These are phyloP conservation scores for Furnarius figulus DNA, from an alignment of 2,113 vertebrate species.

Conservation along the genomic window DNA sequence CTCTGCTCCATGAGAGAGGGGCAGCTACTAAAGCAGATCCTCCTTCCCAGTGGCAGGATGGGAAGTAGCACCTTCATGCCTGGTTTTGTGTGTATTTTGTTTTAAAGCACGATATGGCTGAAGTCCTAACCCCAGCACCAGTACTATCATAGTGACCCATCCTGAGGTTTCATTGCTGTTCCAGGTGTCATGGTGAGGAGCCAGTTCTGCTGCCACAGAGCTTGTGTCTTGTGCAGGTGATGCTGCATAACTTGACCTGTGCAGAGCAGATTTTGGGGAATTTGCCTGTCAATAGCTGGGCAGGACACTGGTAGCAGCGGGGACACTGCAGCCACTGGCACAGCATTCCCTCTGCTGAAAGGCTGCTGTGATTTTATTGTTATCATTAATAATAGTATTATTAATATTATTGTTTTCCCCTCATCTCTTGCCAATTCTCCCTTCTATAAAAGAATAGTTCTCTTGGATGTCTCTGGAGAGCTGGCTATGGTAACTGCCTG, in stretches of 20 bases:
- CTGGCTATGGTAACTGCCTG: slow-evolving; percentile 24
- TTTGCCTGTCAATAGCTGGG: not conserved
- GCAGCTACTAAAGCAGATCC: not conserved
- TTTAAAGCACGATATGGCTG: not conserved
- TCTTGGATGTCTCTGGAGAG: not conserved
- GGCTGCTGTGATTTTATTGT: not conserved
- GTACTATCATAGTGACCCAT: not conserved
- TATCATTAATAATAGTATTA: not conserved
- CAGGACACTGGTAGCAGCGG: not conserved
- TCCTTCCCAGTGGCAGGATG: not conserved
- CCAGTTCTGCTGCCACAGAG: not conserved
- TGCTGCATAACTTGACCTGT: not conserved
- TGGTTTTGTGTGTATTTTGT: not conserved
- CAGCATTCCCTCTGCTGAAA: not conserved
- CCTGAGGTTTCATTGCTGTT: fast-evolving
- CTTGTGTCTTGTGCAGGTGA: not conserved
- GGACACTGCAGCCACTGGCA: not conserved
- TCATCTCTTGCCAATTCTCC: not conserved
- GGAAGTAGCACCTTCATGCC: not conserved
- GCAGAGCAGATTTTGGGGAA: not conserved
- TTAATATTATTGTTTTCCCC: not conserved
- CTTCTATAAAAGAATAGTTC: not conserved
- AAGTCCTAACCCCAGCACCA: not conserved
- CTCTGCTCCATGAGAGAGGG: not conserved
- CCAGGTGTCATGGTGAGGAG: not conserved